A percentile compares a stretch with the other conserved stretches of the same genome.
phyloP scores from a whole-genome alignment of 2,113 vertebrate genomes.

The zebrafish (Danio rerio) region DNA sequence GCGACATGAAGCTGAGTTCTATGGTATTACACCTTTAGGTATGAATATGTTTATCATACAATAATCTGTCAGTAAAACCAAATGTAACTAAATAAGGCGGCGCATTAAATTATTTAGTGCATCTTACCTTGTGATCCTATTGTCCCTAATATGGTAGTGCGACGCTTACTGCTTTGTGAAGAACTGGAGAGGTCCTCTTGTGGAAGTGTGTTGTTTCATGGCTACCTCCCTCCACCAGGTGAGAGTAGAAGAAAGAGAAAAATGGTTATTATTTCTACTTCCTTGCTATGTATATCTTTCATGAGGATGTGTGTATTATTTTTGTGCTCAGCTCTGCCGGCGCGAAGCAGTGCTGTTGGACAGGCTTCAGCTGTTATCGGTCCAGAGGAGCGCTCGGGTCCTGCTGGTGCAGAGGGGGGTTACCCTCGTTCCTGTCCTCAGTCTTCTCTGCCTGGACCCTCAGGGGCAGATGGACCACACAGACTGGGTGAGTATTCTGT shows the following conservation, averaged over 20 bases:
- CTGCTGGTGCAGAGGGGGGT: constrained; percentile 78
- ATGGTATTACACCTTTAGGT: constrained; percentile 98
- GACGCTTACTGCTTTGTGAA: constrained; percentile 92
- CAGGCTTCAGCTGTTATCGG: constrained; percentile 63
- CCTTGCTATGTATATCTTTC: background rate
- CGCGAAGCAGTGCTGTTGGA: constrained; percentile 70
- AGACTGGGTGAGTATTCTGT: constrained; percentile 78
- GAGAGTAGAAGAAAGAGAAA: background rate
- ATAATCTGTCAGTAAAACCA: background rate
- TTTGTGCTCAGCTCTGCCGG: constrained; percentile 82
- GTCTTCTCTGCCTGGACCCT: constrained; percentile 75
- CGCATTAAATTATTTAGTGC: background rate
- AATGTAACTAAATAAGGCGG: background rate
- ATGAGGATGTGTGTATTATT: background rate
- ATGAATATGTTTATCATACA: constrained; percentile 49
- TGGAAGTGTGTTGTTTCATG: constrained; percentile 97
- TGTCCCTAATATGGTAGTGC: constrained; percentile 75
- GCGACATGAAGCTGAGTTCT: constrained; percentile 97
- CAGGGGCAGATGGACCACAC: constrained; percentile 75
- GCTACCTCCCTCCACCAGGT: constrained; percentile 93
- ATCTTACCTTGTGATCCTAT: background rate
- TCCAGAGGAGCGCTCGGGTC: constrained; percentile 76
- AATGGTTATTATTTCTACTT: background rate
- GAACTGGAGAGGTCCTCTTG: constrained; percentile 97
- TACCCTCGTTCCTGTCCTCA: constrained; percentile 74